phyloP scores from a whole-genome alignment of 1,140 invertebrate genomes.

The Papilio polyxenes region DNA sequence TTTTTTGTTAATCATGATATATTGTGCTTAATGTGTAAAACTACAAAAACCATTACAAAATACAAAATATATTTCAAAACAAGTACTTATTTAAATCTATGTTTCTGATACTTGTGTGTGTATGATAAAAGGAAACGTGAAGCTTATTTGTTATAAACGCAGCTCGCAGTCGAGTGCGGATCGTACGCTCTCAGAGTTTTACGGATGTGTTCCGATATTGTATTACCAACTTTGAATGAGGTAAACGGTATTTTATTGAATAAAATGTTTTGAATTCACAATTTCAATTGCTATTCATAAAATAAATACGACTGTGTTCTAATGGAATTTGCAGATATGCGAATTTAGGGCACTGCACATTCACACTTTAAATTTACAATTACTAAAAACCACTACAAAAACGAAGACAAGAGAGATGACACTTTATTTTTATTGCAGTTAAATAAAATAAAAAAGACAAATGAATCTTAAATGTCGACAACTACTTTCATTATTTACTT shows the following conservation, averaged over 20 bases:
- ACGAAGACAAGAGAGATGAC: too few relatives aligned
- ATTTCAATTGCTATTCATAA: too few relatives aligned
- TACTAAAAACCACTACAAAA: too few relatives aligned
- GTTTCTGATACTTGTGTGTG: background rate
- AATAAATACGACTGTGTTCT: too few relatives aligned
- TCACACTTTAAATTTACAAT: too few relatives aligned
- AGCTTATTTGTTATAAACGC: background rate
- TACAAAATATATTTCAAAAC: background rate
- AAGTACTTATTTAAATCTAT: background rate
- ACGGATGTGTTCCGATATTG: background rate
- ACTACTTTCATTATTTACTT: background rate
- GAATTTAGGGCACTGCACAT: too few relatives aligned
- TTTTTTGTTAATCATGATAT: too few relatives aligned
- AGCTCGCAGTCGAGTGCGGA: background rate
- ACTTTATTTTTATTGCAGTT: background rate
- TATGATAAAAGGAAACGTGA: background rate
- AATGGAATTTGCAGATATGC: too few relatives aligned
- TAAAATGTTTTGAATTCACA: too few relatives aligned
- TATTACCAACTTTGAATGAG: background rate
- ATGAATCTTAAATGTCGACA: background rate
- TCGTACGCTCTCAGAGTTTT: background rate
- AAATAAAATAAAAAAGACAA: conserved; percentile 8
- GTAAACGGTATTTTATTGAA: background rate
- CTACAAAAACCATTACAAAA: background rate
- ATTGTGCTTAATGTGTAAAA: background rate